These are phyloP conservation scores for Potamarius usumacintae DNA, from an alignment of 2,113 vertebrate genomes.

Conservation along the genomic window DNA sequence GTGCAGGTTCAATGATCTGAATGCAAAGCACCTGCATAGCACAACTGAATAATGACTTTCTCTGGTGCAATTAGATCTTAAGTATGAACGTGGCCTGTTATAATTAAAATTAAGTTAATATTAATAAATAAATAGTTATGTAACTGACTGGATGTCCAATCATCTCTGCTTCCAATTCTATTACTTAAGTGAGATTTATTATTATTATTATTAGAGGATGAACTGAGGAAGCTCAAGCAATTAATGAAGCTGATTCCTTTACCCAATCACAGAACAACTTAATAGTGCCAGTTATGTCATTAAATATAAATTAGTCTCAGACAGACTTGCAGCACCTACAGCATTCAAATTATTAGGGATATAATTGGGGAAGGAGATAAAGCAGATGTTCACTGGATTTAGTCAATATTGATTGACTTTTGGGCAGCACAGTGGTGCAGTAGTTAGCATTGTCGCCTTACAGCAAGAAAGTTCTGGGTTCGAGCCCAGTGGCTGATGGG, in stretches of 20 bases:
- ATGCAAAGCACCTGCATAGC: no score
- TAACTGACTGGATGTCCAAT: not conserved
- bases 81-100: no score
- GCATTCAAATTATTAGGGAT: not conserved
- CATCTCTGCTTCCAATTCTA: not conserved
- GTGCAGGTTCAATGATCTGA: no score
- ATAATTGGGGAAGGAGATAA: not conserved
- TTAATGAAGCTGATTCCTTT: not conserved
- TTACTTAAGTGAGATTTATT: not conserved
- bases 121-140: not conserved
- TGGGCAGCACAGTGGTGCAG: not conserved
- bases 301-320: not conserved
- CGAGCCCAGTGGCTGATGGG: no score
- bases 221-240: not conserved
- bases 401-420: not conserved
- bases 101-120: no score
- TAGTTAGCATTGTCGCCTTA: no score
- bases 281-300: not conserved
- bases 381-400: not conserved
- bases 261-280: not conserved
- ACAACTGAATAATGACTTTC: no score
- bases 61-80: no score
- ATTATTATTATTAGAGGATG: not conserved
- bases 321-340: not conserved
- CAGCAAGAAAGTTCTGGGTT: no score